These are phyloP conservation scores for Betta splendens DNA, from an alignment of 2,797 vertebrate genomes.

Conservation along the genomic window DNA sequence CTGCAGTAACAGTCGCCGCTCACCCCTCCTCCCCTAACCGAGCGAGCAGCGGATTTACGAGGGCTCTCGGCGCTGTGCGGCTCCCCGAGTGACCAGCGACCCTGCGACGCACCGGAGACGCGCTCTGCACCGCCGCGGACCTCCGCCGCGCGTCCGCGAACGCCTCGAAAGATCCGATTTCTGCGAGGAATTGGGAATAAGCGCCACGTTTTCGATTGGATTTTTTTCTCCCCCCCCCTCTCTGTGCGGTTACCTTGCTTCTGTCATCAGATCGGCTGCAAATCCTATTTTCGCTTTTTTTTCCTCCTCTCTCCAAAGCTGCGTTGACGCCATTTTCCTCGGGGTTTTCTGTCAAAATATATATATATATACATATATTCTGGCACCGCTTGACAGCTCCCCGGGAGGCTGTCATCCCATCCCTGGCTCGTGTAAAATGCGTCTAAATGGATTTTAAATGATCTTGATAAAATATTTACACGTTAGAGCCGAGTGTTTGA, in stretches of 20 bases:
- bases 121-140: conserved; percentile 60
- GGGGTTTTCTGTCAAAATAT: conserved; percentile 75
- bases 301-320: conserved; percentile 53
- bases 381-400: conserved; percentile 80
- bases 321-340: conserved; percentile 85
- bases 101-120: conserved; percentile 61
- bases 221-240: conserved; percentile 37
- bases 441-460: conserved; percentile 83
- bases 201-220: conserved; percentile 68
- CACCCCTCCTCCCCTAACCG: conserved; percentile 57
- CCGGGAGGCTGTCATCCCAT: conserved; percentile 80
- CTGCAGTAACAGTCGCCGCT: conserved; percentile 79
- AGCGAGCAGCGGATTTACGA: conserved; percentile 81
- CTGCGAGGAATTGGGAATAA: conserved; percentile 55
- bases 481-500: conserved; percentile 72
- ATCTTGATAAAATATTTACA: conserved; percentile 79
- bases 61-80: conserved; percentile 72
- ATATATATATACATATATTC: conserved; percentile 52
- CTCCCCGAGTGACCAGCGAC: conserved; percentile 71
- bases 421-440: conserved; percentile 74
- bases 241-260: conserved; percentile 48
- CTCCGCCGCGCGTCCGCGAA: conserved; percentile 40
- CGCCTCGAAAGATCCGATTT: conserved; percentile 41
- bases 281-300: conserved; percentile 58
- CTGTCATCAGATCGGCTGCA: conserved; percentile 68